phyloP scores from a whole-genome alignment of 1,140 invertebrate genomes.

The Antheraea pernyi region DNA sequence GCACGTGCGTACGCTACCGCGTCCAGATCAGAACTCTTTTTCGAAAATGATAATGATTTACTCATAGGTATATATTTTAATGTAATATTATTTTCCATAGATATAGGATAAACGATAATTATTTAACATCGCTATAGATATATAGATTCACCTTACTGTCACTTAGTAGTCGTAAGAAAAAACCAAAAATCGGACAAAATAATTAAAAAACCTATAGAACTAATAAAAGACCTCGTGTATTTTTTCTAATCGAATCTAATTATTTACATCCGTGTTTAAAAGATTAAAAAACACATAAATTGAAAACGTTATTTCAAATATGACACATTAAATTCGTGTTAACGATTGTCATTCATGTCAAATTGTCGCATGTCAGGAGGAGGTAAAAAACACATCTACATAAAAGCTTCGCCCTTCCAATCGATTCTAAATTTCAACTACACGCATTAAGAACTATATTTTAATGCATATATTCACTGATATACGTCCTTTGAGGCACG shows the following conservation, averaged over 20 bases:
- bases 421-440: neutral
- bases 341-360: conserved; percentile 37
- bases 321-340: conserved; percentile 35
- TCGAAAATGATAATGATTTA: too few relatives aligned
- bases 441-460: neutral
- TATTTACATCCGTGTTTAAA: neutral
- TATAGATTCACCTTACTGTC: too few relatives aligned
- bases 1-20: too few relatives aligned
- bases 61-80: too few relatives aligned
- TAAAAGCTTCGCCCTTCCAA: neutral
- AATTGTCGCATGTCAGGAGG: conserved; percentile 42
- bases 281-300: conserved; percentile 14
- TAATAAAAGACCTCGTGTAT: too few relatives aligned
- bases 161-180: too few relatives aligned
- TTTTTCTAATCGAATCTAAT: neutral
- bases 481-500: neutral
- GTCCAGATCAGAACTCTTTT: too few relatives aligned
- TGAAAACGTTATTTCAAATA: conserved; percentile 18
- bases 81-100: too few relatives aligned
- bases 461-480: neutral
- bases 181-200: too few relatives aligned
- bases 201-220: too few relatives aligned
- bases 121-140: too few relatives aligned
- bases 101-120: too few relatives aligned
- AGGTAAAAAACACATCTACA: neutral